These are phyloP conservation scores for Hemibagrus guttatus DNA, from an alignment of 2,797 vertebrate genomes.

Conservation along the genomic window DNA sequence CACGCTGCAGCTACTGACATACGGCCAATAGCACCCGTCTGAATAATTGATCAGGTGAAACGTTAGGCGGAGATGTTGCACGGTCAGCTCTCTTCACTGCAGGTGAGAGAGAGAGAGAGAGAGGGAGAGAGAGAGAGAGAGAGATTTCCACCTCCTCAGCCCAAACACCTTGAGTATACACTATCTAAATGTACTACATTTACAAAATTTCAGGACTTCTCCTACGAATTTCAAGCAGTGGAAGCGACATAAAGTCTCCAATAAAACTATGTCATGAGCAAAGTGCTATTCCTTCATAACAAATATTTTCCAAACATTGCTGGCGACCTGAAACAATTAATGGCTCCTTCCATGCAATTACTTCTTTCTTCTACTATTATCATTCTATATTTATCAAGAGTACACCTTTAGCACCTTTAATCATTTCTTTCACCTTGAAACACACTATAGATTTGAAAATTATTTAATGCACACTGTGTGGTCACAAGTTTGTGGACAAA, in stretches of 20 bases:
- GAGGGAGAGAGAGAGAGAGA: constrained; percentile 24
- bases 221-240: not conserved
- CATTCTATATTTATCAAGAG: not conserved
- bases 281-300: not conserved
- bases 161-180: constrained; percentile 11
- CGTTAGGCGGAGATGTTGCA: constrained; percentile 66
- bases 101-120: constrained; percentile 39
- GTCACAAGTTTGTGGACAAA: too few relatives aligned
- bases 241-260: not conserved
- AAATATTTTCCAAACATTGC: not conserved
- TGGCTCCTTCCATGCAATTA: not conserved
- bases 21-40: constrained; percentile 77
- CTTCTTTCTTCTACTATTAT: not conserved
- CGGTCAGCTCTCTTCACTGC: constrained; percentile 57
- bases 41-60: constrained; percentile 87
- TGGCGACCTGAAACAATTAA: not conserved
- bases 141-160: not conserved
- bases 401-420: too few relatives aligned
- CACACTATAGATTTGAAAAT: too few relatives aligned
- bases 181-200: not conserved
- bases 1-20: constrained; percentile 72
- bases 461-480: too few relatives aligned
- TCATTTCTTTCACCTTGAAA: too few relatives aligned
- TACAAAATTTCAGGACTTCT: not conserved
- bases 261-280: not conserved